A percentile compares a stretch with the other conserved stretches of the same genome.
Evolutionary conservation across 2,113 vertebrate species (phyloP).

Genomic region (Lethenteron reissneri): DNA sequence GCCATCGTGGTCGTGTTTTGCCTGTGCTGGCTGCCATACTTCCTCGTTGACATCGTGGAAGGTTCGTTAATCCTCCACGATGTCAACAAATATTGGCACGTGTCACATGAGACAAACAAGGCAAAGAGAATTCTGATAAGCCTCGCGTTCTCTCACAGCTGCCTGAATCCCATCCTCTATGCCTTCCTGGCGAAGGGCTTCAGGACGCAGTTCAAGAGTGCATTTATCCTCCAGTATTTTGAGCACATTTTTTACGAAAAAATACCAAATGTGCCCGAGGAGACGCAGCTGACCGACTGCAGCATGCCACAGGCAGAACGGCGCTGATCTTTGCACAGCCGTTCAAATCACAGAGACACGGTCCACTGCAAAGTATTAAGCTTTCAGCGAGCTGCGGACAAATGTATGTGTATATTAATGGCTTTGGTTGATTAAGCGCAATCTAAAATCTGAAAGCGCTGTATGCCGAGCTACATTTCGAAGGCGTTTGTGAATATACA

Average conservation of each 20-base stretch:
- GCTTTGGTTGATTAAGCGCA: no score
- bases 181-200: neutral
- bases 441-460: no score
- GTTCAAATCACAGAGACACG: no score
- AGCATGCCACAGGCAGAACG: no score
- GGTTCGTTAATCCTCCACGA: neutral
- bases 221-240: neutral
- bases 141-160: neutral
- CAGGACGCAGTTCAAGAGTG: neutral
- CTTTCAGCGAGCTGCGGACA: no score
- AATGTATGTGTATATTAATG: no score
- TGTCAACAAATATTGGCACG: neutral
- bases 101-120: neutral
- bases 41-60: neutral
- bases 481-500: no score
- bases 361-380: no score
- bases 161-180: neutral
- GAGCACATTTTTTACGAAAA: neutral
- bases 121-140: conserved; percentile 1
- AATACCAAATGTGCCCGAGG: neutral
- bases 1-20: neutral
- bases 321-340: no score
- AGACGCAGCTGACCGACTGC: neutral
- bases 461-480: no score
- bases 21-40: conserved; percentile 4